Base-by-base conservation (phyloP, 92 coral and sea anemone genomes). In the Metridium senile region DNA sequence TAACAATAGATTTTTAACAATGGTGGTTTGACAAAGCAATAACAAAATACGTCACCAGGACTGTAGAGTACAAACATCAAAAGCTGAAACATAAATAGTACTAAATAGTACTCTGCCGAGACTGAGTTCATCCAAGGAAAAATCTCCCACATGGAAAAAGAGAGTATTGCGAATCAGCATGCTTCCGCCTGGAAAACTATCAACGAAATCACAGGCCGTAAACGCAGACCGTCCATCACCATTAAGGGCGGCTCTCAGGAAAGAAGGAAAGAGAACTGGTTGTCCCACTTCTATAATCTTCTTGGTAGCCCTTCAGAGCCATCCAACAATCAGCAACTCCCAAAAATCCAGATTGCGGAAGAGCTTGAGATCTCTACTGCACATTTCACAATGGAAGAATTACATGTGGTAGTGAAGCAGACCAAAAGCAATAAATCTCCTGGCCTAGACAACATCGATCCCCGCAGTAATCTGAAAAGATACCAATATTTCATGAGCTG, bases 381-480 rank as follows among this genome's bases (percentile, higher is more conserved):
- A 33, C 70, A 76, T 39, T 82, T 82, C 76, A 64, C 85, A 45
- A 64, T 81, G 51, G 74, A 82, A 33, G 82, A n/a, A n/a, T n/a
- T n/a, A n/a, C n/a, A n/a, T n/a, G n/a, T n/a, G n/a, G n/a, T n/a
- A n/a, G n/a, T n/a, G n/a, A n/a, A n/a, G n/a, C n/a, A n/a, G n/a
- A n/a, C n/a, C n/a, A n/a, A n/a, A n/a, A n/a, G n/a, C n/a, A 82
- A 63, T 35, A 76, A 76, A 35, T 65, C 81, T 8, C 69, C 76
- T 9, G 74, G 78, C 33, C 79, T 81, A 11, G 86, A 86, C 45
- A 71, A 81, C 16, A n/a, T n/a, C n/a, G n/a, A 80, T 81, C 46
- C 83, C 86, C 7, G 68, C 75, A 16, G 33, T 74, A 19, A 76
- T 81, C 69, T 86, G 83, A 82, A 86, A 81, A 70, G 74, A 62